These are phyloP conservation scores for Pelosia muscerda DNA, from an alignment of 2,888 invertebrate species.

Conservation along the genomic window DNA sequence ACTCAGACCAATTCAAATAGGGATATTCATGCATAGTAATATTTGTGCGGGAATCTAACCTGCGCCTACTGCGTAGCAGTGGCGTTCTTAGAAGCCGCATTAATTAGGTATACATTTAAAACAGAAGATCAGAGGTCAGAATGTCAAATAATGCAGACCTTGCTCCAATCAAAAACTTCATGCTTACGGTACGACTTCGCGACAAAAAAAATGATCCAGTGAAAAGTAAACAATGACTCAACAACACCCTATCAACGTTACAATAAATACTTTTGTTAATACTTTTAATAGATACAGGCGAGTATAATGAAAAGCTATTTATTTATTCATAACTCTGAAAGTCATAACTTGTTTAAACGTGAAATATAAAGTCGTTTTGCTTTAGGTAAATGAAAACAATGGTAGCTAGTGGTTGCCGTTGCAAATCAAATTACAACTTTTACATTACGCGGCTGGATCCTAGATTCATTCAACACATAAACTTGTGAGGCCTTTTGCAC, in stretches of 20 bases:
- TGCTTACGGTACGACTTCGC: neutral
- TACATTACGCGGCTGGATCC: slow-evolving; percentile 70
- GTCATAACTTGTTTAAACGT: slow-evolving; percentile 63
- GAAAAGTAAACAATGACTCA: neutral
- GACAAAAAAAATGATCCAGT: neutral
- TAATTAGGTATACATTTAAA: no score
- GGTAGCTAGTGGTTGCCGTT: slow-evolving; percentile 66
- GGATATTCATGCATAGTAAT: no score
- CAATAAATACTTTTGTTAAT: slow-evolving; percentile 44
- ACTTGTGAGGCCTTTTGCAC: slow-evolving; percentile 79
- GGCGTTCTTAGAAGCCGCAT: no score
- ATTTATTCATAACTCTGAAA: slow-evolving; percentile 65
- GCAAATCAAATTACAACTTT: slow-evolving; percentile 81
- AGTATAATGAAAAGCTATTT: slow-evolving; percentile 60
- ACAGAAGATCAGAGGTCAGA: no score
- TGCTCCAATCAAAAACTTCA: neutral
- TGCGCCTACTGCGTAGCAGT: no score
- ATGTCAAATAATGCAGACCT: no score
- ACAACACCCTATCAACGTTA: slow-evolving; percentile 25
- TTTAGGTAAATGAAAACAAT: slow-evolving; percentile 70
- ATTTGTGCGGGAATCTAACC: no score
- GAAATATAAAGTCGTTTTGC: slow-evolving; percentile 64
- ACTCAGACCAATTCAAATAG: no score
- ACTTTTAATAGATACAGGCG: slow-evolving; percentile 44
- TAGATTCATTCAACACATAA: slow-evolving; percentile 78